These are phyloP conservation scores for Callionymus lyra DNA, from an alignment of 2,113 vertebrate genomes.

Conservation along the genomic window DNA sequence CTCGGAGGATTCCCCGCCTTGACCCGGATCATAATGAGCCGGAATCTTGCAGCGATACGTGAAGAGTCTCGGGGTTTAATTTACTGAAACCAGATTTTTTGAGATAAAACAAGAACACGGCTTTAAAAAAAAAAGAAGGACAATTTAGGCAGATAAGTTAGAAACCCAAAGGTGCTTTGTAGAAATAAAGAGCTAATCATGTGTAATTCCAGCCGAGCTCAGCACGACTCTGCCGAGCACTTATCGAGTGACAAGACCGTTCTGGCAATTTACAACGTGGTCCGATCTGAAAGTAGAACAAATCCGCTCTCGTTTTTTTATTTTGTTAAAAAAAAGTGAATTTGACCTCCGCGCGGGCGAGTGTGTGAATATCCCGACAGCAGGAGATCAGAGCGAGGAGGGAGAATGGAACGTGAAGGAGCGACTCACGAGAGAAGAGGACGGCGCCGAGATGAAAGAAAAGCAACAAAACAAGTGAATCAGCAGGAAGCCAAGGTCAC, in stretches of 20 bases:
- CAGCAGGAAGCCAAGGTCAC: conserved; percentile 49
- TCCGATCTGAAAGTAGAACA: conserved; percentile 9
- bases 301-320: conserved; percentile 14
- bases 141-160: conserved; percentile 12
- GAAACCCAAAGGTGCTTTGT: conserved; percentile 7
- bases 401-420: conserved; percentile 22
- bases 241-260: conserved; percentile 9
- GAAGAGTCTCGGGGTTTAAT: conserved; percentile 11
- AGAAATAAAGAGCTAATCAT: conserved; percentile 21
- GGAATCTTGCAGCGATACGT: conserved; percentile 1
- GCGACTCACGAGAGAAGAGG: conserved; percentile 12
- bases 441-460: conserved; percentile 41
- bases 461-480: conserved; percentile 42
- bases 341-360: conserved; percentile 9
- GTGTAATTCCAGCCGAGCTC: conserved; percentile 15
- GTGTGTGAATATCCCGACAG: conserved; percentile 42
- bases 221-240: conserved; percentile 1
- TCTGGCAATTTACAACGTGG: conserved; percentile 4
- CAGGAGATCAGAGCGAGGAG: conserved; percentile 32
- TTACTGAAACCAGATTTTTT: conserved; percentile 16
- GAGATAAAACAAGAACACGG: conserved; percentile 9
- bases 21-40: conserved; percentile 21
- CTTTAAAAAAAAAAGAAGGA: conserved; percentile 9
- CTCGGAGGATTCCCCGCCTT: conserved; percentile 9
- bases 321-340: conserved; percentile 19